Conservation (phyloP, 2,888 invertebrate genomes). For the Amblyjoppa proteus region DNA sequence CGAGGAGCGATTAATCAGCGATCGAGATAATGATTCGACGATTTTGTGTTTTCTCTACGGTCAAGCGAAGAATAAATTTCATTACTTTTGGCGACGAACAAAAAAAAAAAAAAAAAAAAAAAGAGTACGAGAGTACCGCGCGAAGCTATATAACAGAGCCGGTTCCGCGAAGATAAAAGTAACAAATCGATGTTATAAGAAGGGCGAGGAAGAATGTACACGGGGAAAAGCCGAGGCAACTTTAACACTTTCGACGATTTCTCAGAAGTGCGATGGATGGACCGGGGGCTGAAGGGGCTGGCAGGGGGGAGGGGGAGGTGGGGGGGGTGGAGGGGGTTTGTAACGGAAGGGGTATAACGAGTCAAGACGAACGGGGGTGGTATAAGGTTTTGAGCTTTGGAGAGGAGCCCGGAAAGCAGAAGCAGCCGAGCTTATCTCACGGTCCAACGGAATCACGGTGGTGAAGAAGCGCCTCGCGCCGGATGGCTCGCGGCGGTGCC, state of each 20-base stretch:
- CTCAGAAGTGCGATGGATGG: constrained; percentile 54
- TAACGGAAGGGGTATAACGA: neutral
- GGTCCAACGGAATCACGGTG: constrained; percentile 64
- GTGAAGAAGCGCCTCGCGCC: constrained; percentile 57
- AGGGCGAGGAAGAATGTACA: constrained; percentile 17
- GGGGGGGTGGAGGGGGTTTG: too few relatives aligned
- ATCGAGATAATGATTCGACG: too few relatives aligned
- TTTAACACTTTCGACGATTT: constrained; percentile 60
- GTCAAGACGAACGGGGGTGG: neutral
- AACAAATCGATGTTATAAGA: constrained; percentile 21
- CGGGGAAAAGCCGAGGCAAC: constrained; percentile 27
- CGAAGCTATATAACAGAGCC: neutral
- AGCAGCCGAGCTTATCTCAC: constrained; percentile 63
- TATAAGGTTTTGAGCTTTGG: constrained; percentile 56
- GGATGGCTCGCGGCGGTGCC: neutral
- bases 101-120: too few relatives aligned
- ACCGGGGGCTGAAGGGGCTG: neutral
- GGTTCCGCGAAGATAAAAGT: constrained; percentile 34
- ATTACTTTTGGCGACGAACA: neutral
- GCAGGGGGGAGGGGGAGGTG: neutral
- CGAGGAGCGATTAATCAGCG: too few relatives aligned
- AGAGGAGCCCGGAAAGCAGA: constrained; percentile 24
- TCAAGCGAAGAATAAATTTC: too few relatives aligned
- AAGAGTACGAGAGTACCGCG: neutral
- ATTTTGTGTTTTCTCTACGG: too few relatives aligned